These are phyloP conservation scores for Champsocephalus gunnari DNA, from an alignment of 2,797 vertebrate species.

Conservation along the genomic window DNA sequence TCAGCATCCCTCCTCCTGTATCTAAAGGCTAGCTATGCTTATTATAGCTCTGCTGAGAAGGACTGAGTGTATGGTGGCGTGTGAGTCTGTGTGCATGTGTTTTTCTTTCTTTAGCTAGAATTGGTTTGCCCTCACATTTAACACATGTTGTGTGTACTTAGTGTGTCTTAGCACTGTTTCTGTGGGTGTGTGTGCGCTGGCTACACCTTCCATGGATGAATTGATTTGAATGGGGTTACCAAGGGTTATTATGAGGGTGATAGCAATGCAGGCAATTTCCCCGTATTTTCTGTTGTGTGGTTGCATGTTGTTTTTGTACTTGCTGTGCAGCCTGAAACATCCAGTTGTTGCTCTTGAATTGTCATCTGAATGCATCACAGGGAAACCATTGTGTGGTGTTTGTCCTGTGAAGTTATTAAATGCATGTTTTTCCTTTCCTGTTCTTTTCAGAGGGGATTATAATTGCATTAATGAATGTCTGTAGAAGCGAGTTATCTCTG, in stretches of 20 bases:
- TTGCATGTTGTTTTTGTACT: slow-evolving; percentile 6
- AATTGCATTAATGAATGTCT: slow-evolving; percentile 17
- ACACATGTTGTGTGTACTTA: slow-evolving; percentile 37
- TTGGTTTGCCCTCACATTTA: slow-evolving; percentile 51
- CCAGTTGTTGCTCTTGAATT: neutral
- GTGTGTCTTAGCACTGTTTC: slow-evolving; percentile 25
- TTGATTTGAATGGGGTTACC: slow-evolving; percentile 57
- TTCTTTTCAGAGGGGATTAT: neutral
- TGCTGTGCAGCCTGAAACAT: slow-evolving; percentile 1
- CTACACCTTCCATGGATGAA: slow-evolving; percentile 43
- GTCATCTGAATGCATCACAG: slow-evolving; percentile 1
- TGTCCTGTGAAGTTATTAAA: slow-evolving; percentile 5
- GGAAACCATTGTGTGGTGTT: neutral
- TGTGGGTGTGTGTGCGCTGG: neutral
- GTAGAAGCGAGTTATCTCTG: neutral
- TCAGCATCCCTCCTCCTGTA: slow-evolving; percentile 23
- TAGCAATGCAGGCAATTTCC: slow-evolving; percentile 29
- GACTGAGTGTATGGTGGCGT: neutral
- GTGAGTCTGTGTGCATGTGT: slow-evolving; percentile 12
- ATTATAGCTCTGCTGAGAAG: slow-evolving; percentile 32
- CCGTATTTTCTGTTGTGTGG: slow-evolving; percentile 7
- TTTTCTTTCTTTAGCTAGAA: slow-evolving; percentile 26
- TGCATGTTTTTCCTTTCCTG: neutral
- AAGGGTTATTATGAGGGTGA: slow-evolving; percentile 42
- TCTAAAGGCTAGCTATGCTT: slow-evolving; percentile 46